Conservation (phyloP, 2,797 vertebrate species). For the Intellagama lesueurii region DNA sequence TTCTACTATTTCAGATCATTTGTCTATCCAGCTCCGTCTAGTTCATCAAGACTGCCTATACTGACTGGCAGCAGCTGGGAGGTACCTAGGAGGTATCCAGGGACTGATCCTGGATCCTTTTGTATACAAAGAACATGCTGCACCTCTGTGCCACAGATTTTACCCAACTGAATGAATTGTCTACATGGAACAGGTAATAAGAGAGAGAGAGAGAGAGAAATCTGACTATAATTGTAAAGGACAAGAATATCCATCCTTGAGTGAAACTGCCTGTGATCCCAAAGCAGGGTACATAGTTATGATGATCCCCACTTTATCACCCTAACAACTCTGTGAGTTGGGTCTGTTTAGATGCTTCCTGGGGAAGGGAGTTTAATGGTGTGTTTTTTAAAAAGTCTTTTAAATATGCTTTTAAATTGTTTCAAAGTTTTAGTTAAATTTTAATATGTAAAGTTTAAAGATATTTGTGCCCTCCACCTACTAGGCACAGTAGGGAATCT, state of each 20-base stretch:
- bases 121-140: background rate
- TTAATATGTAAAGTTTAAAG: too few relatives aligned
- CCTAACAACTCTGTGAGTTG: background rate
- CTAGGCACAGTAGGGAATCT: too few relatives aligned
- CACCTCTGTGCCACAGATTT: background rate
- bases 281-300: background rate
- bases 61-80: background rate
- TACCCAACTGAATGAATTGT: background rate
- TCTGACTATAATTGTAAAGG: background rate
- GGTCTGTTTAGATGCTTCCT: too few relatives aligned
- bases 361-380: too few relatives aligned
- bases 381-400: too few relatives aligned
- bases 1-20: background rate
- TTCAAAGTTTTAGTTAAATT: too few relatives aligned
- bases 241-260: background rate
- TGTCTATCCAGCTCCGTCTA: too few relatives aligned
- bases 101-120: background rate
- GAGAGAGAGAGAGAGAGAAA: background rate
- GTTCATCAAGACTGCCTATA: background rate
- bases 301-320: background rate
- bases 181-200: background rate
- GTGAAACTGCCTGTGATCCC: background rate
- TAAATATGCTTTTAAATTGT: too few relatives aligned
- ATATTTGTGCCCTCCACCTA: too few relatives aligned
- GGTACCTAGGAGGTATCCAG: background rate